These are phyloP conservation scores for Terrapene triunguis DNA, from an alignment of 2,113 vertebrate species.

Conservation along the genomic window DNA sequence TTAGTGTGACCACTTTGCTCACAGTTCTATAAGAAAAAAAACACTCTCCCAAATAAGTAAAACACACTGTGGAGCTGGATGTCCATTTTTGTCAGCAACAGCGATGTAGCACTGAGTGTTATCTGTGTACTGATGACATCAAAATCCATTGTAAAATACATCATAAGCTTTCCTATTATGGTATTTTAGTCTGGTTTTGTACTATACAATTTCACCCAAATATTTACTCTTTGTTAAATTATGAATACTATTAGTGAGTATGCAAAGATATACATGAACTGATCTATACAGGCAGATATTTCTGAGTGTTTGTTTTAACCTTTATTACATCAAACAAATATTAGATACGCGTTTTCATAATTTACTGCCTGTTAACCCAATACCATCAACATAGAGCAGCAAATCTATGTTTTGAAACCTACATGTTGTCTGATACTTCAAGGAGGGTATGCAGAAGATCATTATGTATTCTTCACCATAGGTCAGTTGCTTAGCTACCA, in stretches of 20 bases:
- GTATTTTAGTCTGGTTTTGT: neutral
- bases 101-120: neutral
- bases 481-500: slow-evolving; percentile 86
- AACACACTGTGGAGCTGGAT: neutral
- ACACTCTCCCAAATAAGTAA: neutral
- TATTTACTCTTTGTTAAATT: neutral
- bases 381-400: neutral
- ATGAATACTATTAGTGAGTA: neutral
- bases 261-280: neutral
- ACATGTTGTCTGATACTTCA: slow-evolving; percentile 33
- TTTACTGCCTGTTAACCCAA: slow-evolving; percentile 11
- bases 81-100: neutral
- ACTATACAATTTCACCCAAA: neutral
- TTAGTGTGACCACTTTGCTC: neutral
- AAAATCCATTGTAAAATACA: neutral
- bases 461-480: slow-evolving; percentile 84
- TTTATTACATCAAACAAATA: slow-evolving; percentile 20
- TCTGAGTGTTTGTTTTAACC: neutral
- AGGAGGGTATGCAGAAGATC: slow-evolving; percentile 71
- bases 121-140: neutral
- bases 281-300: neutral
- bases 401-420: slow-evolving; percentile 51
- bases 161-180: neutral
- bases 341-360: slow-evolving; percentile 9
- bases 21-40: rapidly evolving